Evolutionary conservation across 1,140 invertebrate species (phyloP), one percentile per base, ranked within the genome.

Genomic region (Eufriesea mexicana): DNA sequence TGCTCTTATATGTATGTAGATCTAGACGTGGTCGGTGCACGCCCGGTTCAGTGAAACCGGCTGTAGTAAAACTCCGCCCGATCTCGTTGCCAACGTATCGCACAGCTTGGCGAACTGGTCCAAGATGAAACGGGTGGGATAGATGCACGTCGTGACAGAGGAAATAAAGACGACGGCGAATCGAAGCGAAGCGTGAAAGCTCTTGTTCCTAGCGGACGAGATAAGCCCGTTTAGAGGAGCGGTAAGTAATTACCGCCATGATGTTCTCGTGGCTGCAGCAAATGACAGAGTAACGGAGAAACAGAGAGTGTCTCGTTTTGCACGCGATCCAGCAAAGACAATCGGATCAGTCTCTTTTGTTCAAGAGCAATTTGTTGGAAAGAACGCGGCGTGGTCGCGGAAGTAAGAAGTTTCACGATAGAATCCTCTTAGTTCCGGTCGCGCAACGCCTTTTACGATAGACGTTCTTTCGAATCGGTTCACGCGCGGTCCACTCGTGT

Each of bases 41-140:
- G 77, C 78, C 70, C 64, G 90, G 88, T 87, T 89, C 77, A 90
- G 91, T 91, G 91, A 92, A 93, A 92, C 92, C 87, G 16, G 47
- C 51, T 54, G 4, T 35, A 23, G 62, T 70, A 77, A 79, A 79
- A 86, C 77, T 66, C 61, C 35, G 76, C 66, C 51, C 68, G 82
- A 75, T 81, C 77, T 49, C 16, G 45, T 61, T 59, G 61, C 20
- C 25, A 16, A 9, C 9, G 23, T 23, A 10, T 0, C 5, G 8
- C 25, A 35, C 7, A 35, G 18, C 9, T 18, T 51, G 76, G 67
- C 54, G 25, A 64, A 70, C 67, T 68, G 73, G 76, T 82, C 49
- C 18, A 2, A n/a, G 23, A 51, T 68, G 66, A 20, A 35, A 20
- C 16, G 20, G 76, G 47, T 74, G 82, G 57, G 80, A 57, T 10